These are phyloP conservation scores for Acrossocheilus fasciatus DNA, from an alignment of 2,797 vertebrate species.

Conservation along the genomic window DNA sequence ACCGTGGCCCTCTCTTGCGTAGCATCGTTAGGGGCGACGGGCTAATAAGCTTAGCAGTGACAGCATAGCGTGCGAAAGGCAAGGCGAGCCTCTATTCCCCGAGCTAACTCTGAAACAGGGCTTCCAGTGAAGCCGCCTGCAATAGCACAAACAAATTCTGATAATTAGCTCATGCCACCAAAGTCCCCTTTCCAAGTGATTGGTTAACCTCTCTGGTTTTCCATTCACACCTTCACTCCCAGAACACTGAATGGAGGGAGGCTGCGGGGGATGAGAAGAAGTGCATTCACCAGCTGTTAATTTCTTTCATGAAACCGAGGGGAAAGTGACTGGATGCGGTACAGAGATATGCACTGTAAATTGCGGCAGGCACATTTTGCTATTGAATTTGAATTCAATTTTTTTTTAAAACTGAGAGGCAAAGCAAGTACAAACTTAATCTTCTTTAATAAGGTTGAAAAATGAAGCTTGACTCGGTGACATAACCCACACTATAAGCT, in stretches of 20 bases:
- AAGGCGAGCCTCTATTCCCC: constrained; percentile 47
- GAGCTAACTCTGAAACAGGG: constrained; percentile 53
- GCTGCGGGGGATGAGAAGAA: constrained; percentile 25
- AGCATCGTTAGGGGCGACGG: constrained; percentile 47
- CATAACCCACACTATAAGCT: constrained; percentile 14
- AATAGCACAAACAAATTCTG: constrained; percentile 69
- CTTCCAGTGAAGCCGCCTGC: constrained; percentile 31
- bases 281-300: constrained; percentile 50
- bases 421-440: constrained; percentile 29
- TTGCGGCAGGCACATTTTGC: constrained; percentile 30
- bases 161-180: constrained; percentile 70
- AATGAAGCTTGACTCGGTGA: constrained; percentile 9
- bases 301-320: constrained; percentile 35
- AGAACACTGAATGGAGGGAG: constrained; percentile 44
- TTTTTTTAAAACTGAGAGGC: background rate
- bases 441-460: constrained; percentile 41
- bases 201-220: constrained; percentile 64
- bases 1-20: constrained; percentile 61
- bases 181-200: constrained; percentile 59
- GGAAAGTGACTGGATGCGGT: background rate
- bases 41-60: constrained; percentile 50
- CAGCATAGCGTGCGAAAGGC: constrained; percentile 59
- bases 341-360: constrained; percentile 9
- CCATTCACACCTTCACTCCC: constrained; percentile 70
- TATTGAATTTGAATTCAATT: background rate